Conservation (phyloP, 1,140 invertebrate species). For the Hypothenemus hampei region DNA sequence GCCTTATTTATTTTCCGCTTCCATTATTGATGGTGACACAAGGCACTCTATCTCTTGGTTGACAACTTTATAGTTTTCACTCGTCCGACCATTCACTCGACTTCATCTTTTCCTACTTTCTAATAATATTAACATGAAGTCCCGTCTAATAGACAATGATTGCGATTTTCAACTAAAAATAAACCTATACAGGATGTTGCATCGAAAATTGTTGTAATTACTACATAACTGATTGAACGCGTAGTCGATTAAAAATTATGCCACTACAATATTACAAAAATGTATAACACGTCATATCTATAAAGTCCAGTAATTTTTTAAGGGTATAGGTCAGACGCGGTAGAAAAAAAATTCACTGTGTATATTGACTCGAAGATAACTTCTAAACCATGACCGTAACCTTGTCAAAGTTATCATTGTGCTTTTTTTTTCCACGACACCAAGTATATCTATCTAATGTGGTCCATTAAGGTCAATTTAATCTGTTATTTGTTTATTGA, state of each 20-base stretch:
- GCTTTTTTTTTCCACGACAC: slow-evolving; percentile 13
- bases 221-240: too few species aligned
- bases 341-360: slow-evolving; percentile 2
- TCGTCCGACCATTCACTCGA: not conserved
- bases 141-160: too few species aligned
- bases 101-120: too few species aligned
- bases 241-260: too few species aligned
- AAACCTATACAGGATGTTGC: too few species aligned
- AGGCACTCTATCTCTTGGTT: slow-evolving; percentile 18
- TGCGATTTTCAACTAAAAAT: too few species aligned
- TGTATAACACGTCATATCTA: too few species aligned
- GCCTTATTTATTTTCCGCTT: slow-evolving; percentile 22
- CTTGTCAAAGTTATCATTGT: slow-evolving; percentile 19
- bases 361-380: slow-evolving; percentile 4
- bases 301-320: not conserved
- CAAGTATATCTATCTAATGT: slow-evolving; percentile 8
- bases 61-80: slow-evolving; percentile 23
- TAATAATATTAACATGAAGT: too few species aligned
- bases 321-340: slow-evolving; percentile 6
- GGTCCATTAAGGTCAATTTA: slow-evolving; percentile 17
- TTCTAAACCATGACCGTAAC: slow-evolving; percentile 17
- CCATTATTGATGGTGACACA: slow-evolving; percentile 21
- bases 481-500: slow-evolving; percentile 31
- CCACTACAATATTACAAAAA: too few species aligned
- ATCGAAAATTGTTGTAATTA: too few species aligned